phyloP scores from a whole-genome alignment of 37 sponge, comb jelly and placozoan species.

The Aphrocallistes beatrix region DNA sequence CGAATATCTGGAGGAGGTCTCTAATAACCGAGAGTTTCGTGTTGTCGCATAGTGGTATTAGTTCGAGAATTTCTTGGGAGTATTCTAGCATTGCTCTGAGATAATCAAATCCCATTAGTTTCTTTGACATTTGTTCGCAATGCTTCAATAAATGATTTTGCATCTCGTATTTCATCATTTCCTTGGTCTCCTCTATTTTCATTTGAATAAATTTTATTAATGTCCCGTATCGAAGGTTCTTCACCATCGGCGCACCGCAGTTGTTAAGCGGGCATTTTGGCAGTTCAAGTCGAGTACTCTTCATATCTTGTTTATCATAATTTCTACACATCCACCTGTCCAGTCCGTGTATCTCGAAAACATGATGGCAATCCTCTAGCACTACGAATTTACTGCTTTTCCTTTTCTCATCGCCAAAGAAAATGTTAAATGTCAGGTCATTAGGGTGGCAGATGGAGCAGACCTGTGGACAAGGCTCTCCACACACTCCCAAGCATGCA shows the following conservation, averaged over 20 bases:
- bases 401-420: background rate
- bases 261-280: background rate
- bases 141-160: background rate
- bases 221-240: background rate
- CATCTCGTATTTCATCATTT: background rate
- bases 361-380: background rate
- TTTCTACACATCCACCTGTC: background rate
- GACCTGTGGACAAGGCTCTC: background rate
- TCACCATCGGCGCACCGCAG: background rate
- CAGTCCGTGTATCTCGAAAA: background rate
- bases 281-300: background rate
- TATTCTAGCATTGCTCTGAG: background rate
- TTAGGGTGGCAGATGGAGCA: background rate
- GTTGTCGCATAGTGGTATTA: background rate
- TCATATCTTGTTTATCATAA: too few species aligned
- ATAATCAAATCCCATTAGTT: background rate
- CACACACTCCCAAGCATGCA: background rate
- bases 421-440: background rate
- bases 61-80: background rate
- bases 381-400: background rate
- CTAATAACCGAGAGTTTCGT: background rate
- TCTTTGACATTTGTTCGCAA: background rate
- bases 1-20: background rate
- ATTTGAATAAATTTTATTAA: background rate
- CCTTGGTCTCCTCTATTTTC: background rate